Conservation (phyloP, 2,888 invertebrate species). For the Netelia virgata region DNA sequence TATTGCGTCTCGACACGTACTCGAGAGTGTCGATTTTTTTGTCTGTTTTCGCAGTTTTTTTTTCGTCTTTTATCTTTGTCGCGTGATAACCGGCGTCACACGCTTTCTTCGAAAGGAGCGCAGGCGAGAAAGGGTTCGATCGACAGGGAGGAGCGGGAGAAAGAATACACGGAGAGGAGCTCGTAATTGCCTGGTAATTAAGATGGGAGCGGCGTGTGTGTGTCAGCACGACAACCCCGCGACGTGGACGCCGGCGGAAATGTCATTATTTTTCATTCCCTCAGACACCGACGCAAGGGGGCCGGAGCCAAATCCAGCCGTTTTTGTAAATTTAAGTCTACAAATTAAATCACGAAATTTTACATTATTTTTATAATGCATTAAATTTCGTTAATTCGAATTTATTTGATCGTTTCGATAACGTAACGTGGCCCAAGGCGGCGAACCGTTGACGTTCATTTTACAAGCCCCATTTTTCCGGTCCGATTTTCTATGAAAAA, state of each 20-base stretch:
- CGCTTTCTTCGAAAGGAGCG: slow-evolving; percentile 39
- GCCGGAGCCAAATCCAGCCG: not conserved
- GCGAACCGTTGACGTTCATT: too few relatives aligned
- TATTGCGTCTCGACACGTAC: too few relatives aligned
- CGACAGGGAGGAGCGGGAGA: slow-evolving; percentile 13
- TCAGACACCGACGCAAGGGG: not conserved
- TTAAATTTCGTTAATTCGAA: too few relatives aligned
- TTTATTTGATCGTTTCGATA: too few relatives aligned
- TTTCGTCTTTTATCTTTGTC: not conserved
- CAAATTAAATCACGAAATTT: not conserved
- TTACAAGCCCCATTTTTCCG: too few relatives aligned
- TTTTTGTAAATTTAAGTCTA: not conserved
- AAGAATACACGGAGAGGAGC: slow-evolving; percentile 22
- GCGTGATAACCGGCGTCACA: slow-evolving; percentile 39
- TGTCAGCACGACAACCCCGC: not conserved
- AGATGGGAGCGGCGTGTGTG: slow-evolving; percentile 72
- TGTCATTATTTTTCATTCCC: slow-evolving; percentile 37
- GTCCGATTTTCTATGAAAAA: too few relatives aligned
- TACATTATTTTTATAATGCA: too few relatives aligned
- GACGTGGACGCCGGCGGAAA: slow-evolving; percentile 12
- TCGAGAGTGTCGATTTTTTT: too few relatives aligned
- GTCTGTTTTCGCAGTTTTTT: not conserved
- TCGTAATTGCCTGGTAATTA: slow-evolving; percentile 76
- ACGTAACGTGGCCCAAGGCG: too few relatives aligned
- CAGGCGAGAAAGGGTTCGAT: slow-evolving; percentile 31